A percentile compares a stretch with the other conserved stretches of the same genome.
phyloP scores from a whole-genome alignment of 2,888 invertebrate species.

The Zygothrica quintamaculata region DNA sequence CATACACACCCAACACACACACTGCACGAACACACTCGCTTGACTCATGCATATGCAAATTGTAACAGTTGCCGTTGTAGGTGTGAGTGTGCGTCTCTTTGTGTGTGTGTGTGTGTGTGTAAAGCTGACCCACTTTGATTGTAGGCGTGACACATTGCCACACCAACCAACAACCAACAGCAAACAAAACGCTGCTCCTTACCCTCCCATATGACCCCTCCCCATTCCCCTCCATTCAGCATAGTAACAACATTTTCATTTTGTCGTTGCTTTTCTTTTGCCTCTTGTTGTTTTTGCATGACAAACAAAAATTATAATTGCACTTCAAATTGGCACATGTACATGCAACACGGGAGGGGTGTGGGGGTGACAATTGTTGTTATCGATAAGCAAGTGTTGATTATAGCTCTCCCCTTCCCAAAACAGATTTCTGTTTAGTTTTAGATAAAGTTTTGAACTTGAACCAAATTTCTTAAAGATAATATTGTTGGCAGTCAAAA shows the following conservation, averaged over 20 bases:
- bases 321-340: conserved; percentile 72
- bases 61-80: conserved; percentile 42
- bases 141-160: conserved; percentile 55
- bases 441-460: conserved; percentile 37
- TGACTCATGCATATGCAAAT: conserved; percentile 75
- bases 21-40: no score
- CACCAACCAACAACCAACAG: conserved; percentile 6
- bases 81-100: conserved; percentile 5
- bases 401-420: conserved; percentile 33
- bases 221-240: conserved; percentile 1
- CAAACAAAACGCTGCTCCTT: not conserved
- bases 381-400: conserved; percentile 43
- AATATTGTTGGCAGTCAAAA: not conserved
- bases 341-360: not conserved
- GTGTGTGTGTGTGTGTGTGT: conserved; percentile 14
- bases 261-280: conserved; percentile 36
- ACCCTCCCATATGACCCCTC: not conserved
- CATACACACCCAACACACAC: conserved; percentile 17
- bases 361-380: not conserved
- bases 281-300: conserved; percentile 65
- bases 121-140: conserved; percentile 72
- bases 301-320: conserved; percentile 78
- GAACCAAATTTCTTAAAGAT: conserved; percentile 36
- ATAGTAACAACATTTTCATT: conserved; percentile 40
- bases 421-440: conserved; percentile 27